Evolutionary conservation across 2,113 vertebrate genomes (phyloP).

Genomic region (Myocastor coypus): DNA sequence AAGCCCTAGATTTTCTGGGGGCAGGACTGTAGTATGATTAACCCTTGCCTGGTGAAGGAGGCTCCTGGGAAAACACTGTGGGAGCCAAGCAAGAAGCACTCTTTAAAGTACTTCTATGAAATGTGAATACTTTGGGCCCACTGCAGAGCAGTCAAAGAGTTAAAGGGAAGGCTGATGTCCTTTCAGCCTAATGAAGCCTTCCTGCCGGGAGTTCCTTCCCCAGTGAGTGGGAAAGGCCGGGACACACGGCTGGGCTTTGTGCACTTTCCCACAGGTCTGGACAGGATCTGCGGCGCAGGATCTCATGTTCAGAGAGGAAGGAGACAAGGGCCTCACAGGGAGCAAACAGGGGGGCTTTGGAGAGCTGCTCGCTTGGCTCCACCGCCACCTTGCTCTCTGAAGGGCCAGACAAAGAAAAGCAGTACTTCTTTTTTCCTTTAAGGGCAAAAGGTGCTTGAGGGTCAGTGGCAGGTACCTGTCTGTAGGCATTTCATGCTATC

Average conservation of each 20-base stretch:
- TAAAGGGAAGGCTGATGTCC: slow-evolving; percentile 84
- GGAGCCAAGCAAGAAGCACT: slow-evolving; percentile 77
- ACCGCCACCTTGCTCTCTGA: slow-evolving; percentile 46
- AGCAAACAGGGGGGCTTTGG: slow-evolving; percentile 82
- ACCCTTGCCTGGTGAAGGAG: slow-evolving; percentile 62
- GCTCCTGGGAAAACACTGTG: slow-evolving; percentile 62
- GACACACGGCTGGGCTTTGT: slow-evolving; percentile 87
- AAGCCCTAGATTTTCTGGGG: slow-evolving; percentile 2
- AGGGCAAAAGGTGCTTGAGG: slow-evolving; percentile 18
- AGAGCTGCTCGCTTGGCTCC: slow-evolving; percentile 70
- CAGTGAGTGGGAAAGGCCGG: slow-evolving; percentile 86
- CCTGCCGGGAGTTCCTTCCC: slow-evolving; percentile 90
- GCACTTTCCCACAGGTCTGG: slow-evolving; percentile 89
- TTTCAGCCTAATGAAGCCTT: slow-evolving; percentile 85
- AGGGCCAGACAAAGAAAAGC: slow-evolving; percentile 57
- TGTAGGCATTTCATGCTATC: slow-evolving; percentile 59
- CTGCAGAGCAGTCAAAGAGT: slow-evolving; percentile 84
- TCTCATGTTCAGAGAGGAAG: slow-evolving; percentile 86
- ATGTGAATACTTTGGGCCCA: slow-evolving; percentile 63
- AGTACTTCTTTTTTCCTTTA: neutral
- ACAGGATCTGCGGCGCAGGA: slow-evolving; percentile 87
- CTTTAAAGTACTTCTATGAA: slow-evolving; percentile 72
- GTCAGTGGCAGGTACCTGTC: slow-evolving; percentile 46
- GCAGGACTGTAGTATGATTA: slow-evolving; percentile 60
- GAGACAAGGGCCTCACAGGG: slow-evolving; percentile 80